A percentile compares a stretch with the other conserved stretches of the same genome.
phyloP scores from a whole-genome alignment of 2,888 invertebrate genomes.

The Cyaniris semiargus region DNA sequence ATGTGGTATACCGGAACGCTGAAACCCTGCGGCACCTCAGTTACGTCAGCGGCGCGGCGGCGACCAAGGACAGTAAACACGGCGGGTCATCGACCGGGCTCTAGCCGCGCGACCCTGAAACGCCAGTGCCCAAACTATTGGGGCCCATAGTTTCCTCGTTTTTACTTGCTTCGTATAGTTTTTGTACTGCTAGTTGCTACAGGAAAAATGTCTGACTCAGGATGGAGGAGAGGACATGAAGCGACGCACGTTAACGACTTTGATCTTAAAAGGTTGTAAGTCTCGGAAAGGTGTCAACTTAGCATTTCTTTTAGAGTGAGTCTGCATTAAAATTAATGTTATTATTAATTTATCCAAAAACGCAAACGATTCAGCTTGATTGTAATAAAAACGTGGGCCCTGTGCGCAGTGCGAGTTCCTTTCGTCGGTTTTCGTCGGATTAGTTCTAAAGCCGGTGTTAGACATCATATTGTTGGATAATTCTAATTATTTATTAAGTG shows the following conservation, averaged over 20 bases:
- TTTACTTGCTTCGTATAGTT: constrained; percentile 36
- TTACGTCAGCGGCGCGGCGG: constrained; percentile 68
- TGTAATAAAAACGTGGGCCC: no score
- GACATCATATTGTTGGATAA: no score
- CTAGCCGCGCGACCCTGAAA: constrained; percentile 64
- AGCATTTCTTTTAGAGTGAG: no score
- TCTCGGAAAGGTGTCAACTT: no score
- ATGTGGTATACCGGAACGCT: constrained; percentile 43
- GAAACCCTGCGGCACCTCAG: constrained; percentile 77
- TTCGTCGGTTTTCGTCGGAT: no score
- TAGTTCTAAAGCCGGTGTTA: no score
- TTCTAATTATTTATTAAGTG: no score
- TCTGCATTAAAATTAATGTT: no score
- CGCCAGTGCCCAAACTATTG: constrained; percentile 50
- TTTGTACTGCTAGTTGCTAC: constrained; percentile 28
- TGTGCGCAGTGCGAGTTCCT: no score
- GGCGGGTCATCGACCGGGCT: constrained; percentile 75
- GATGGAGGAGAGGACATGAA: not conserved
- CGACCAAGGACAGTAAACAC: constrained; percentile 78
- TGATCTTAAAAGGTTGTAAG: no score
- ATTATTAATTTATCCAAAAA: no score
- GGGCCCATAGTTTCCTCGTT: constrained; percentile 49
- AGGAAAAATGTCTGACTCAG: not conserved
- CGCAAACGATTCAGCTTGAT: no score
- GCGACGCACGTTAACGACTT: not conserved